Base-by-base conservation (phyloP, 1,140 invertebrate genomes). In the Melanaphis sacchari region DNA sequence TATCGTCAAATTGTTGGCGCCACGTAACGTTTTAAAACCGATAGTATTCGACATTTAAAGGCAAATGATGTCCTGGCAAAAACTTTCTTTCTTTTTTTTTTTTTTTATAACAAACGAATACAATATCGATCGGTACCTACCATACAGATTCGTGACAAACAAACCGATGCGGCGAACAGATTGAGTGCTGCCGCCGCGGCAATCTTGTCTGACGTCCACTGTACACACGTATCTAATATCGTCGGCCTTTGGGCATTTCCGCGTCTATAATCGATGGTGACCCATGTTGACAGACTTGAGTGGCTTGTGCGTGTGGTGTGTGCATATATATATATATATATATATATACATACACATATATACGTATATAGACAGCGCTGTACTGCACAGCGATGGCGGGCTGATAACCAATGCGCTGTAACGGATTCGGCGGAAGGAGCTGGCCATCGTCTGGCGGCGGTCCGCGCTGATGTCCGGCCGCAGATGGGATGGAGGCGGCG, bases 401-500 rank as follows among this genome's bases (percentile, higher is more conserved):
- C 38, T 85, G 91, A 84, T n/a, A n/a, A 46, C 46, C 89, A 21
- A 85, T 93, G 91, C 81, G 76, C 40, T 31, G 46, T 93, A 41
- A 52, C 91, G 76, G 91, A 84, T 85, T 85, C 46, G 91, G 81
- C 81, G 91, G 81, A 54, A 84, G 36, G 91, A 49, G 89, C 88
- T 40, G 88, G 88, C 52, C 43, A 82, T 36, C 91, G 81, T 92
- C 91, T 26, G 91, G 76, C 91, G 91, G 76, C 46, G 43, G 81
- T 84, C 46, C 91, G 31, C 43, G 91, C 91, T 93, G 91, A 93
- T 93, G 91, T 93, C 91, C 76, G 81, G 91, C 91, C 91, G 91
- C 81, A 85, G 76, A 84, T 93, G 91, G 91, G 91, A 93, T 84
- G 91, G 91, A 49, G 91, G 36, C 76, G 90, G 66, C 40, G 90